These are phyloP conservation scores for Cirrhinus mrigala DNA, from an alignment of 2,797 vertebrate genomes.

Conservation along the genomic window DNA sequence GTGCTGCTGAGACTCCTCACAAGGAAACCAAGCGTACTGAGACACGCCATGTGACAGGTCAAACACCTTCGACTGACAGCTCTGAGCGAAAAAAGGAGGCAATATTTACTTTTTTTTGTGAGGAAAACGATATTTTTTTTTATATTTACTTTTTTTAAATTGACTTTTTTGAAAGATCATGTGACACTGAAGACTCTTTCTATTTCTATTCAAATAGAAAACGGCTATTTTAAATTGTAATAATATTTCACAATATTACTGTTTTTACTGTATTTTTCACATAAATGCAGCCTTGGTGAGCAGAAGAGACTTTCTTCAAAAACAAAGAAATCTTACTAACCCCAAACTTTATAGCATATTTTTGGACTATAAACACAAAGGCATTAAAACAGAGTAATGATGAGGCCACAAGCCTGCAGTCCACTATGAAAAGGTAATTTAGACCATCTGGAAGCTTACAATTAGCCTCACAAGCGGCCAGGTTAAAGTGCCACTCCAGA, in stretches of 20 bases:
- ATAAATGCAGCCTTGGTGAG: not conserved
- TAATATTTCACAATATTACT: not conserved
- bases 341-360: conserved; percentile 32
- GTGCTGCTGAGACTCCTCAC: conserved; percentile 72
- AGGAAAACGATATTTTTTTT: too few species aligned
- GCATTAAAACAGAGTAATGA: conserved; percentile 53
- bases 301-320: not conserved
- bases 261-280: conserved; percentile 14
- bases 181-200: not conserved
- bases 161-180: not conserved
- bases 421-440: conserved; percentile 59
- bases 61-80: conserved; percentile 85
- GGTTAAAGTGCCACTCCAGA: conserved; percentile 54
- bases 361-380: conserved; percentile 58
- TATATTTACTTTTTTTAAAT: too few species aligned
- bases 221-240: not conserved
- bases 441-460: conserved; percentile 59
- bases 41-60: conserved; percentile 81
- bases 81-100: conserved; percentile 66
- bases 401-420: conserved; percentile 30
- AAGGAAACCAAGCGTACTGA: conserved; percentile 88
- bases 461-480: conserved; percentile 50
- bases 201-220: not conserved
- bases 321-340: not conserved
- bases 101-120: too few species aligned